phyloP scores from a whole-genome alignment of 2,113 vertebrate genomes.

The Porphyrio hochstetteri region DNA sequence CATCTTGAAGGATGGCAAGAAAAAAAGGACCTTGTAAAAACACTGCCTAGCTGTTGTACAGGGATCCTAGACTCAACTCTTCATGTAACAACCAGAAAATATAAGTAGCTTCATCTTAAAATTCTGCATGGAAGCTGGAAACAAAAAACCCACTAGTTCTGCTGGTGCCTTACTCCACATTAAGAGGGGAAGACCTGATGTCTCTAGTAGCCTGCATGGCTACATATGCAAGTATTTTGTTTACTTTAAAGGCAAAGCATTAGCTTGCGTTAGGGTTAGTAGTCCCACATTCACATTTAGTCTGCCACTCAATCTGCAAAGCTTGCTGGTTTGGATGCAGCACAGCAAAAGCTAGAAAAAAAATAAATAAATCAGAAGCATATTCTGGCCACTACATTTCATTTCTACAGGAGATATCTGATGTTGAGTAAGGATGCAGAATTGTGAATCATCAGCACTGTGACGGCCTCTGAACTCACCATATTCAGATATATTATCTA shows the following conservation, averaged over 20 bases:
- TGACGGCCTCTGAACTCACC: background rate
- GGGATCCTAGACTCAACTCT: background rate
- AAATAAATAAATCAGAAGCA: background rate
- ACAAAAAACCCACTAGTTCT: background rate
- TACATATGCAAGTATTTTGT: background rate
- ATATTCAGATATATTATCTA: background rate
- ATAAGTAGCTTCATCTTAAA: background rate
- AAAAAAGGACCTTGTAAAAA: background rate
- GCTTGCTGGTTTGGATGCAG: background rate
- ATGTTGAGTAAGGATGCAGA: background rate
- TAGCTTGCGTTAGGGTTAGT: background rate
- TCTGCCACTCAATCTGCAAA: background rate
- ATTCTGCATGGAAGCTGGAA: background rate
- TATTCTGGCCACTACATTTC: background rate
- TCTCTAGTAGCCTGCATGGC: background rate
- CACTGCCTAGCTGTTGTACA: accelerated
- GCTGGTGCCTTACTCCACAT: background rate
- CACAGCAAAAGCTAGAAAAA: background rate
- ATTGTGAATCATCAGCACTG: accelerated
- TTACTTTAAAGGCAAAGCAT: background rate
- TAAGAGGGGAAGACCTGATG: accelerated
- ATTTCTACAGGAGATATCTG: background rate
- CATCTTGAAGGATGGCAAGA: background rate
- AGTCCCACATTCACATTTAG: background rate
- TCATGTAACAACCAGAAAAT: background rate